A percentile compares a stretch with the other conserved stretches of the same genome.
These are phyloP conservation scores for Peromyscus maniculatus DNA, from an alignment of 2,113 vertebrate genomes.

Conservation along the genomic window DNA sequence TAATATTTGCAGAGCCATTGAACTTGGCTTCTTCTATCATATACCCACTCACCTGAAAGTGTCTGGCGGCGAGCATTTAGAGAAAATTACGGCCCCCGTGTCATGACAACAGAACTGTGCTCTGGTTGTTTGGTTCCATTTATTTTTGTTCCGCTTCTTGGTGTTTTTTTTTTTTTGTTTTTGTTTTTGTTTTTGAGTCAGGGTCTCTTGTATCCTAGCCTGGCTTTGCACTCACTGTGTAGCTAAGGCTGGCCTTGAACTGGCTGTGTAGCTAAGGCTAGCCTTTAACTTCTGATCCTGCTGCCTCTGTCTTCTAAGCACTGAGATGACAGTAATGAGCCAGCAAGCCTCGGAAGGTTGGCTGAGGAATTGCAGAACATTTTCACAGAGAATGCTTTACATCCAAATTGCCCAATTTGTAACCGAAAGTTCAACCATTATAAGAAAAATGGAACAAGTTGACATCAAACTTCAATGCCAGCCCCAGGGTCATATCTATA, in stretches of 20 bases:
- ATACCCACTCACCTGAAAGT: neutral
- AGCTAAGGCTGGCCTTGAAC: neutral
- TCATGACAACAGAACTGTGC: neutral
- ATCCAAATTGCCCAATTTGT: slow-evolving; percentile 50
- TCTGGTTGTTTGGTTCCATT: neutral
- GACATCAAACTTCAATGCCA: neutral
- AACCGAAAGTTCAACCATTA: neutral
- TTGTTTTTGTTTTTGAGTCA: neutral
- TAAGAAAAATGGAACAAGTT: neutral
- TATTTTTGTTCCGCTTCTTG: neutral
- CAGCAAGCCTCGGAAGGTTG: neutral
- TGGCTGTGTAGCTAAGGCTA: neutral
- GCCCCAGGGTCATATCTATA: neutral
- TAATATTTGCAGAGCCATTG: neutral
- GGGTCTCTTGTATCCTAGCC: neutral
- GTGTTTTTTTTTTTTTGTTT: neutral
- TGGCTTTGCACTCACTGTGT: neutral
- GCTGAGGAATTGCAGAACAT: slow-evolving; percentile 25
- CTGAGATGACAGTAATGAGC: neutral
- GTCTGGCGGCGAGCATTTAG: neutral
- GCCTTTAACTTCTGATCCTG: neutral
- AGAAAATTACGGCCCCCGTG: neutral
- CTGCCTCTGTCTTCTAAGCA: neutral
- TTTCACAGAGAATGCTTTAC: slow-evolving; percentile 39
- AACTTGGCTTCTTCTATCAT: neutral